Percentiles rank a stretch among this genome's conserved stretches.
phyloP scores from a whole-genome alignment of 2,113 vertebrate genomes.

The Baryphthengus martii region DNA sequence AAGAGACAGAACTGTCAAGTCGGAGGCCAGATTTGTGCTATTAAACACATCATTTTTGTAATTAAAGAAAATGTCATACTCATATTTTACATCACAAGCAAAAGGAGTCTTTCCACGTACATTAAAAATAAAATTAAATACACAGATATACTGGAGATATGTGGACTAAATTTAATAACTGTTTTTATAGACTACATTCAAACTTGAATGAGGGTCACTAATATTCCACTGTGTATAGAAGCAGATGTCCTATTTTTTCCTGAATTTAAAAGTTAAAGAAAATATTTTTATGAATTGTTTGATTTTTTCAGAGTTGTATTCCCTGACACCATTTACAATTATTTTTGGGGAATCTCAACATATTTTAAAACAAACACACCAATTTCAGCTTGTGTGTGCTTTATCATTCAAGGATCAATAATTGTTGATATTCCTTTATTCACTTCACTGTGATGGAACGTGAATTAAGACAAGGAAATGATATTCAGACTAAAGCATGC shows the following conservation, averaged over 20 bases:
- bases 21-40: constrained; percentile 69
- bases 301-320: neutral
- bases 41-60: constrained; percentile 72
- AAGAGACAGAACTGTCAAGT: constrained; percentile 66
- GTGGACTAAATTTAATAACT: neutral
- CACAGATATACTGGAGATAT: constrained; percentile 21
- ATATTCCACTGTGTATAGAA: neutral
- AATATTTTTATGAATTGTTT: neutral
- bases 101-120: constrained; percentile 50
- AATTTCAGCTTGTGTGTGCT: neutral
- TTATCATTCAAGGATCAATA: neutral
- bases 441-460: neutral
- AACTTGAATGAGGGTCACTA: neutral
- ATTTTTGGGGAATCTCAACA: neutral
- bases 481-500: neutral
- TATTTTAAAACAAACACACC: neutral
- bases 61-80: constrained; percentile 74
- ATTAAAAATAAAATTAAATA: constrained; percentile 45
- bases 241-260: constrained; percentile 13
- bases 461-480: neutral
- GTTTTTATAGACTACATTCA: neutral
- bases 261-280: constrained; percentile 14
- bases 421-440: neutral
- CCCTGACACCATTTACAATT: neutral
- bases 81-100: constrained; percentile 63